Base-by-base conservation (phyloP, 2,113 vertebrate species). In the Scomber scombrus region DNA sequence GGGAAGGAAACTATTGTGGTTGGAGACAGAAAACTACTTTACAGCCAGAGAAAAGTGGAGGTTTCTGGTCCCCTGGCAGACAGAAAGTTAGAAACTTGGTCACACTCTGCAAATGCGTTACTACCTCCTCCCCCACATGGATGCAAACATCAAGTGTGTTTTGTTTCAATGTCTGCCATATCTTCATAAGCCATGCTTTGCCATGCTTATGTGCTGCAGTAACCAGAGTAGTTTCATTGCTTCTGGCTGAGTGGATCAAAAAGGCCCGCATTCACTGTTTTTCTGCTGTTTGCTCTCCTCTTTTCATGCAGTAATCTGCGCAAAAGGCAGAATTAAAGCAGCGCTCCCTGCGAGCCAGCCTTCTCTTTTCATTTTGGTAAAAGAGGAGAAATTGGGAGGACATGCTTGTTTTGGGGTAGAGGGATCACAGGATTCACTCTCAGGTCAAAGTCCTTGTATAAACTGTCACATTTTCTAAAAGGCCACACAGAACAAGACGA, bases 241-340 rank as follows among this genome's bases (percentile, higher is more conserved):
- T 88, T 88, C 85, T 89, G 89, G 85, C 68, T 80, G 80, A 87
- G 71, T 81, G 82, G 87, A 93, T 93, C 77, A 89, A 90, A 91
- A 90, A 85, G 71, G 85, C 57, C 84, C 78, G 60, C 73, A 72
- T 87, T 76, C 58, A 57, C 26, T 81, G 67, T 75, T 81, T 87
- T 78, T 57, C 52, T 73, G 64, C 74, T 63, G 46, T 85, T 91
- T 80, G 65, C 84, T 81, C 62, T 81, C 63, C n/a, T 58, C 46
- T 63, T 91, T 90, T 90, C 86, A 91, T 80, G 87, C 84, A 70
- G 54, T 88, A 89, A 88, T 89, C 74, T 78, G 86, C 49, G 49
- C 82, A 88, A 88, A 89, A 85, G 52, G 61, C 74, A 78, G 70
- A 90, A 82, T 89, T 80, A 85, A 91, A 87, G 82, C 71, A 78